Conservation (phyloP, 2,888 invertebrate genomes). For the Philaethria dido region DNA sequence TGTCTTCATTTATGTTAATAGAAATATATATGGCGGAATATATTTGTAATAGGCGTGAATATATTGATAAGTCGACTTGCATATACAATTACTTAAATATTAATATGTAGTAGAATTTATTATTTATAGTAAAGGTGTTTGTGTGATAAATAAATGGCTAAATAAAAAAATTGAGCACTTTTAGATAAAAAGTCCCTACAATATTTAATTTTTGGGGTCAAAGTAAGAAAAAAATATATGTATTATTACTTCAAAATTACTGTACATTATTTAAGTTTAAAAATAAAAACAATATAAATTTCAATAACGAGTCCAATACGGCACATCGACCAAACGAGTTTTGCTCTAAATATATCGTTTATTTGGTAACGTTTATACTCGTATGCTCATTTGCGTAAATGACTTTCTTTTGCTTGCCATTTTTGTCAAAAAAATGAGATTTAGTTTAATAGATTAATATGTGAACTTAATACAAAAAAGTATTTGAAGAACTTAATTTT, state of each 20-base stretch:
- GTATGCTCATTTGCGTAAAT: background rate
- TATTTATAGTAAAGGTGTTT: no score
- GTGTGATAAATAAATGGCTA: no score
- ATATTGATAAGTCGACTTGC: no score
- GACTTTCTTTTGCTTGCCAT: background rate
- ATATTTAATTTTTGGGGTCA: background rate
- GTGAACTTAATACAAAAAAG: background rate
- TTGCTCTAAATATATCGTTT: conserved; percentile 1
- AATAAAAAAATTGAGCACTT: no score
- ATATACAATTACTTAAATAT: no score
- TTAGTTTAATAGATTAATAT: background rate
- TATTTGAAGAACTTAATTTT: background rate
- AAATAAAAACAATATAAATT: background rate
- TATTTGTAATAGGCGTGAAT: no score
- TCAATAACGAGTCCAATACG: conserved; percentile 6
- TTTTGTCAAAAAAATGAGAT: background rate
- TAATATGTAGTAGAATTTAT: no score
- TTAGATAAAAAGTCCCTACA: no score
- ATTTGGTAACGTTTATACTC: background rate
- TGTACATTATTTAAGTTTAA: background rate
- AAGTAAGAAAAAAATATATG: background rate
- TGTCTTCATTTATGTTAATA: no score
- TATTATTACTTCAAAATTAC: background rate
- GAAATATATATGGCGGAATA: no score
- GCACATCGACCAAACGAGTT: conserved; percentile 6